Evolutionary conservation across 1,140 invertebrate genomes (phyloP).

Genomic region (Plodia interpunctella): DNA sequence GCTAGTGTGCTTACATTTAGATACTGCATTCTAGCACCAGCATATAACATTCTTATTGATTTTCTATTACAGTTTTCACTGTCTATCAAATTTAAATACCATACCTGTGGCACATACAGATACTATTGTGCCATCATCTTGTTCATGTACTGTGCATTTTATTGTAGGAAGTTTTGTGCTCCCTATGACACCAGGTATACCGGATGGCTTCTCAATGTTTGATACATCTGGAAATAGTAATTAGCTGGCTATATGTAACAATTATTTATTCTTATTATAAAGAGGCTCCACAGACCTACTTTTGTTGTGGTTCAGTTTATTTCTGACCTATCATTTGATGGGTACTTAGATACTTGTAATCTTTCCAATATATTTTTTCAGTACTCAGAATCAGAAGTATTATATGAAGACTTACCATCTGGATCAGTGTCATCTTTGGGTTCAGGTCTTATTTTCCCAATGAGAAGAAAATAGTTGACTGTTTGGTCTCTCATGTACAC

Average conservation of each 20-base stretch:
- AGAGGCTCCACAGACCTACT: no score
- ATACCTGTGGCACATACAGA: slow-evolving; percentile 88
- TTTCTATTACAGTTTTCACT: no score
- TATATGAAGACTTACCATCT: slow-evolving; percentile 83
- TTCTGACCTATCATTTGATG: no score
- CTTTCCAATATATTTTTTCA: no score
- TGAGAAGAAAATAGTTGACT: slow-evolving; percentile 92
- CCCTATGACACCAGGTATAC: slow-evolving; percentile 79
- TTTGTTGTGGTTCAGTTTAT: no score
- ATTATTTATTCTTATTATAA: no score
- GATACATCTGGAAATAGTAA: slow-evolving; percentile 80
- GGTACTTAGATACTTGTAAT: no score
- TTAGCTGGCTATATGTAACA: neutral
- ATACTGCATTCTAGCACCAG: no score
- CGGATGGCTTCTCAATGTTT: slow-evolving; percentile 79
- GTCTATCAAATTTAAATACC: slow-evolving; percentile 1
- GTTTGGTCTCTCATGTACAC: slow-evolving; percentile 87
- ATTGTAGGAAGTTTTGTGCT: slow-evolving; percentile 63
- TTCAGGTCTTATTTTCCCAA: slow-evolving; percentile 75
- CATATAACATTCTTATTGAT: no score
- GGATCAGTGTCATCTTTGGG: slow-evolving; percentile 67
- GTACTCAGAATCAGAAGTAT: no score
- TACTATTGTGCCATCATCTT: slow-evolving; percentile 94
- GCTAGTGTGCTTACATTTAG: no score
- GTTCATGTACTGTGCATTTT: slow-evolving; percentile 89